Base-by-base conservation (phyloP, 2,797 vertebrate genomes). In the Crax fasciolata region DNA sequence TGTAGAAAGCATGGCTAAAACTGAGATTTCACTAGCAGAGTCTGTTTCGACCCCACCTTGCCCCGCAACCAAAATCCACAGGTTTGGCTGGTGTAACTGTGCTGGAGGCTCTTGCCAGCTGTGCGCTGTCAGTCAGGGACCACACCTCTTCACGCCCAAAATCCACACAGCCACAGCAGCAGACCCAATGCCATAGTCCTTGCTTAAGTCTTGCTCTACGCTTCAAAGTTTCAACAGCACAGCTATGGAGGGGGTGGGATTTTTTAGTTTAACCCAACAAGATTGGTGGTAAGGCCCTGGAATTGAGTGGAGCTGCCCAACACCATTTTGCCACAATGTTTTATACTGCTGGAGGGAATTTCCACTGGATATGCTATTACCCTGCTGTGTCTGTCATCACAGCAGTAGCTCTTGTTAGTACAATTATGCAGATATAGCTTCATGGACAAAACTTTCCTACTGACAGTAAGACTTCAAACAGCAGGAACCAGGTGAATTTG, bases 31-130 rank as follows among this genome's bases (percentile, higher is more conserved):
- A 73, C 62, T 80, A 81, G 62, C 30, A 44, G 70, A 86, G 44
- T 24, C 18, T 94, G 6, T 76, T 82, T 75, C 73, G 82, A 74
- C 96, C 63, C 88, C 96, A 87, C 93, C 94, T 90, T 86, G 83
- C 83, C 90, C 44, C 85, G 93, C 51, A 91, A 63, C 67, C 66
- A 91, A 84, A 91, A 94, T 73, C 77, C 71, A 73, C 91, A 84
- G 95, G 90, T 90, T 91, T 88, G 80, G 91, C 93, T 91, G 83
- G 74, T 90, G 51, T 48, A 79, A 6, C 16, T 1, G 25, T 48
- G 73, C 85, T 84, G 0, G 0, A 87, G 73, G 91, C 59, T 84
- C 87, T 73, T 93, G 71, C 85, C 76, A 92, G 52, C 75, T 35
- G 5, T 58, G 71, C 48, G 27, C 84, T 75, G 70, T 86, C 93